phyloP scores from a whole-genome alignment of 2,888 invertebrate species.

The Lamproptera curius region DNA sequence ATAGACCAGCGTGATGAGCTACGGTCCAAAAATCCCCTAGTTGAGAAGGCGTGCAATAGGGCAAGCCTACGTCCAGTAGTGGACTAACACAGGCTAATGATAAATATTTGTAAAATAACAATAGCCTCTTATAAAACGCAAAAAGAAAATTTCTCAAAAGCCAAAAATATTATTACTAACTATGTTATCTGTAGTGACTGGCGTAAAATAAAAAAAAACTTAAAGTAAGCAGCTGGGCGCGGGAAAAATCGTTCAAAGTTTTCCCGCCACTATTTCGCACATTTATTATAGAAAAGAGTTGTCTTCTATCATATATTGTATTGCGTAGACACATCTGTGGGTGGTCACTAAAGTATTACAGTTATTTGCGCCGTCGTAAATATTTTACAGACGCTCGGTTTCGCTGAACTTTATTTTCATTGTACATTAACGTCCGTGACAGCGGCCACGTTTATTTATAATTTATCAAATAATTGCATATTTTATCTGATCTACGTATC shows the following conservation, averaged over 20 bases:
- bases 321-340: not conserved
- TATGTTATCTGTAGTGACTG: not conserved
- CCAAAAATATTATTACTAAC: not conserved
- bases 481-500: not conserved
- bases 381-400: not conserved
- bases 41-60: no score
- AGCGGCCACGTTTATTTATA: not conserved
- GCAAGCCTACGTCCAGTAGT: no score
- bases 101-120: no score
- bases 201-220: not conserved
- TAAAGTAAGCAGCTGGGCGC: not conserved
- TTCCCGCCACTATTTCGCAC: not conserved
- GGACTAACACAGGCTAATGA: no score
- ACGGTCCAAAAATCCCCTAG: no score
- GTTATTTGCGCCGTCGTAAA: not conserved
- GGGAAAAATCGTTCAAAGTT: not conserved
- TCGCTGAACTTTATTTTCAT: not conserved
- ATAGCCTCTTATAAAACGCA: no score
- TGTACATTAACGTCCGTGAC: not conserved
- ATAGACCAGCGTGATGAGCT: no score
- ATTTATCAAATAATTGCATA: not conserved
- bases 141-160: no score
- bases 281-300: not conserved
- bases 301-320: not conserved
- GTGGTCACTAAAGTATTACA: not conserved